A percentile compares a stretch with the other conserved stretches of the same genome.
These are phyloP conservation scores for Microctenopoma stevenorrisi DNA, from an alignment of 2,797 vertebrate species.

Conservation along the genomic window DNA sequence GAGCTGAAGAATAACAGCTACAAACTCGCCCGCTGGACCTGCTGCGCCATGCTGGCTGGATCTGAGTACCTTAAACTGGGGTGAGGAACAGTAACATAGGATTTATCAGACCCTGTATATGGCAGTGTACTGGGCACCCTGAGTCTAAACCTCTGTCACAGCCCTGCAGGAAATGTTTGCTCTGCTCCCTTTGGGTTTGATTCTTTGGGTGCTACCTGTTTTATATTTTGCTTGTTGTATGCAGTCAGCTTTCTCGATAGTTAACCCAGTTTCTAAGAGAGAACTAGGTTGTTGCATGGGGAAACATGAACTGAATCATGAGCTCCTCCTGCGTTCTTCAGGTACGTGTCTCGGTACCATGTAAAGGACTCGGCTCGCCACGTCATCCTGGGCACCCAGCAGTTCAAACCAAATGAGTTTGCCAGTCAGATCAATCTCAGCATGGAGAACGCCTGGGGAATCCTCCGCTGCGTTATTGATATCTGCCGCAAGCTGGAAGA, in stretches of 20 bases:
- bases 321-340: constrained; percentile 36
- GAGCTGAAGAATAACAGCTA: constrained; percentile 99
- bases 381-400: constrained; percentile 96
- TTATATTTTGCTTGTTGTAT: too few species aligned
- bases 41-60: constrained; percentile 94
- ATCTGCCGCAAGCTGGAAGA: constrained; percentile 99
- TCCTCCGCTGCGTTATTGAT: constrained; percentile 96
- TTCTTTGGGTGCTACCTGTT: too few species aligned
- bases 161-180: too few species aligned
- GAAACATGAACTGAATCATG: neutral
- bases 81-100: constrained; percentile 55
- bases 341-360: constrained; percentile 97
- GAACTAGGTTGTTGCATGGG: neutral
- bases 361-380: constrained; percentile 96
- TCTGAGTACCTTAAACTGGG: constrained; percentile 95
- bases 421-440: constrained; percentile 99
- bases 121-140: neutral
- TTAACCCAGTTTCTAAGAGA: too few species aligned
- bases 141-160: too few species aligned
- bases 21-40: constrained; percentile 98
- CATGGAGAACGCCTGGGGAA: constrained; percentile 99
- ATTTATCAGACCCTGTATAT: accelerated
- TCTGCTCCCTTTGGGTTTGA: too few species aligned
- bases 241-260: too few species aligned
- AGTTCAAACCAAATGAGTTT: constrained; percentile 99